phyloP scores from a whole-genome alignment of 2,888 invertebrate species.

The Philopedon plagiatum region DNA sequence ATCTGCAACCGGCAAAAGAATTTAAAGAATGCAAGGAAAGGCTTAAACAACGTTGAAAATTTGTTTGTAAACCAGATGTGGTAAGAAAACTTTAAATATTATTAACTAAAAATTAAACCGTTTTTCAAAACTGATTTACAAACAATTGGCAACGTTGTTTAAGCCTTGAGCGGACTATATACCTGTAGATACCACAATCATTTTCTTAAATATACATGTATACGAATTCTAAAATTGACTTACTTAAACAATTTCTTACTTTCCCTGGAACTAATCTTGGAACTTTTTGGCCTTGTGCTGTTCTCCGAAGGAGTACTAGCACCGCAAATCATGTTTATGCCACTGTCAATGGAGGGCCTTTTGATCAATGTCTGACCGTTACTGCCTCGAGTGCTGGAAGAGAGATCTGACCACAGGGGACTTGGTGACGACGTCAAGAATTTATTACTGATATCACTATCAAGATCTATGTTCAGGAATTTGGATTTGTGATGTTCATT shows the following conservation, averaged over 20 bases:
- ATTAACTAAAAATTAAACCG: too few relatives aligned
- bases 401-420: constrained; percentile 64
- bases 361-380: constrained; percentile 73
- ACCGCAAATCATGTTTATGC: constrained; percentile 77
- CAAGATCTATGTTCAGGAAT: constrained; percentile 69
- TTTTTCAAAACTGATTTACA: too few relatives aligned
- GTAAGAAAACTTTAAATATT: too few relatives aligned
- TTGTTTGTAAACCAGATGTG: too few relatives aligned
- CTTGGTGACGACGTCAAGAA: constrained; percentile 63
- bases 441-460: constrained; percentile 65
- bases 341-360: constrained; percentile 84
- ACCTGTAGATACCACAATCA: too few relatives aligned
- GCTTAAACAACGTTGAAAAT: too few relatives aligned
- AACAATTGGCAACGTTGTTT: too few relatives aligned
- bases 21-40: too few relatives aligned
- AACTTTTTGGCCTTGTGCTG: constrained; percentile 59
- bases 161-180: too few relatives aligned
- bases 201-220: too few relatives aligned
- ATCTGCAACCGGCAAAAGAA: too few relatives aligned
- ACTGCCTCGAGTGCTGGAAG: constrained; percentile 61
- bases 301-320: constrained; percentile 59
- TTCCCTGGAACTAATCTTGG: constrained; percentile 63
- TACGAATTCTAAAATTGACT: constrained; percentile 37
- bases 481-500: constrained; percentile 71
- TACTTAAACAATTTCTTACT: constrained; percentile 69